Percentiles rank a stretch among this genome's conserved stretches.
Conservation (phyloP, 2,888 invertebrate genomes). For the Hydropsyche betteni region DNA sequence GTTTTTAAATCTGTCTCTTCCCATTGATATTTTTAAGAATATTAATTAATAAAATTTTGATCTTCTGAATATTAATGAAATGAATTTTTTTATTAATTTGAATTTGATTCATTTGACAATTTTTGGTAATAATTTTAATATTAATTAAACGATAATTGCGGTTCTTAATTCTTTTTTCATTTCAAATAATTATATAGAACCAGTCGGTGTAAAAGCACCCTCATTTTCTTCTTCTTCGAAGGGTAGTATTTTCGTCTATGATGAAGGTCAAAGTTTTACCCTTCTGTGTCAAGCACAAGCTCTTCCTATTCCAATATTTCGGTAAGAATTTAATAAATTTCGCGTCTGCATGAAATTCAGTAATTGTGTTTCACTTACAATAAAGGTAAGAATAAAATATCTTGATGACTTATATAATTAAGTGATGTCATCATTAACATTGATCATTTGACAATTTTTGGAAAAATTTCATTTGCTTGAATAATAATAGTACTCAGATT, state of each 20-base stretch:
- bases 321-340: constrained; percentile 58
- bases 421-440: too few relatives aligned
- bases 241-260: constrained; percentile 70
- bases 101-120: neutral
- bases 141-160: too few relatives aligned
- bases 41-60: neutral
- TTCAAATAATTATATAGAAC: constrained; percentile 62
- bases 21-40: neutral
- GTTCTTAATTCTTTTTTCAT: neutral
- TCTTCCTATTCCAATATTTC: constrained; percentile 71
- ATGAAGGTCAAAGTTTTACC: constrained; percentile 67
- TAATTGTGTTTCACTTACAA: too few relatives aligned
- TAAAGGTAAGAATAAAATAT: too few relatives aligned
- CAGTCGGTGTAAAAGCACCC: constrained; percentile 71
- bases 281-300: constrained; percentile 72
- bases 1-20: neutral
- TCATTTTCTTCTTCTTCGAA: constrained; percentile 71
- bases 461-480: neutral
- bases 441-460: neutral
- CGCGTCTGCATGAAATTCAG: too few relatives aligned
- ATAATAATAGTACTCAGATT: neutral
- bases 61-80: too few relatives aligned
- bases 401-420: too few relatives aligned
- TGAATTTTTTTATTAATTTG: neutral
- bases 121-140: constrained; percentile 7